phyloP scores from a whole-genome alignment of 2,113 vertebrate genomes.

The Empidonax traillii region DNA sequence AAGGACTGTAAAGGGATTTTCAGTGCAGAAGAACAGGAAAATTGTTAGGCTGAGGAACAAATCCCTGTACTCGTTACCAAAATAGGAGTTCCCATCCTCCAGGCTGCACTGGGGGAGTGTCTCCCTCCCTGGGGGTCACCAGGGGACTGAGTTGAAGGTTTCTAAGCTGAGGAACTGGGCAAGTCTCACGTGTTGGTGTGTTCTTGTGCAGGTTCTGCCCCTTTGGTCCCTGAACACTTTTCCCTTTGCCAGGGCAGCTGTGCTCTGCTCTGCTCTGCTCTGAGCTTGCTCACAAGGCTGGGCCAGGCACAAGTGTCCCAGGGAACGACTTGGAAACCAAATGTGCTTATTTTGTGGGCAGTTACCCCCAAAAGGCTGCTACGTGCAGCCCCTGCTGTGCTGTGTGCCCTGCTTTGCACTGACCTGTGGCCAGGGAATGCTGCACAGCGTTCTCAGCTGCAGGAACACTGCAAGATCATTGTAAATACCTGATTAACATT shows the following conservation, averaged over 20 bases:
- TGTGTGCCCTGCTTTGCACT: background rate
- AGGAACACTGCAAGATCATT: background rate
- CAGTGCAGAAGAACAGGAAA: background rate
- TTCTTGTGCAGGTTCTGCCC: background rate
- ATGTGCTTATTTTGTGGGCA: background rate
- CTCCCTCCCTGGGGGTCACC: background rate
- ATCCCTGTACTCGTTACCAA: background rate
- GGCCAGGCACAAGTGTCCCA: background rate
- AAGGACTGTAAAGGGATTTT: background rate
- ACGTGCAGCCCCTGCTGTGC: background rate
- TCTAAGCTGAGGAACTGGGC: background rate
- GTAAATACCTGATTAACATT: background rate
- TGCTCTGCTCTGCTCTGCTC: background rate
- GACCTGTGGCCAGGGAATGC: background rate
- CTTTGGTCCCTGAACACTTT: background rate
- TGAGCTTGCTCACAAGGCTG: background rate
- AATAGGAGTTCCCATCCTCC: background rate
- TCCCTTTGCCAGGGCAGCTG: background rate
- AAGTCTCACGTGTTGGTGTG: background rate
- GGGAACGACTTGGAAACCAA: background rate
- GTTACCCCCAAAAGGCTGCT: background rate
- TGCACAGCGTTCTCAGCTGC: background rate
- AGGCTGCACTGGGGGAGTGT: background rate
- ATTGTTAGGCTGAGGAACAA: background rate
- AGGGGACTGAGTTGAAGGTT: background rate